Conservation (phyloP, 2,797 vertebrate species). For the Cynodonichthys magdalenae region DNA sequence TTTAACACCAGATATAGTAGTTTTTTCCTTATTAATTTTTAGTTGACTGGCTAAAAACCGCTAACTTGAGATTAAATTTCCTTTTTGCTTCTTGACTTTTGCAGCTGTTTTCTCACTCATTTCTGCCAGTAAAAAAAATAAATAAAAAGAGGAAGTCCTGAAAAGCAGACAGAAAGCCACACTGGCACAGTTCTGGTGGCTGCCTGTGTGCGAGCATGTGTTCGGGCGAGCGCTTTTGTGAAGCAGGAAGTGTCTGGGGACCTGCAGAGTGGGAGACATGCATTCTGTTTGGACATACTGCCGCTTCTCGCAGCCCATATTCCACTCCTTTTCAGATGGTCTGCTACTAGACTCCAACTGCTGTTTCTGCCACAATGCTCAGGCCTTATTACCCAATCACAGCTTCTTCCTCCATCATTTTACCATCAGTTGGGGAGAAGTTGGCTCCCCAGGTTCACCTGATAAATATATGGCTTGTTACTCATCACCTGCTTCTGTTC, state of each 20-base stretch:
- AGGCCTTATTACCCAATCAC: constrained; percentile 66
- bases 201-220: constrained; percentile 53
- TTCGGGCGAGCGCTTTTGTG: constrained; percentile 52
- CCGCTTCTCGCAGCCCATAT: constrained; percentile 66
- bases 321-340: constrained; percentile 51
- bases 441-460: constrained; percentile 41
- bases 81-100: constrained; percentile 31
- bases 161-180: constrained; percentile 33
- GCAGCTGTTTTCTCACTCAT: constrained; percentile 23
- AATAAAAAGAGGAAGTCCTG: constrained; percentile 33
- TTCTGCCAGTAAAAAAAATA: constrained; percentile 40
- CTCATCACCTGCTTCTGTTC: constrained; percentile 37
- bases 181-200: constrained; percentile 44
- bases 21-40: too few relatives aligned
- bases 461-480: constrained; percentile 36
- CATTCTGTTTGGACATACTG: constrained; percentile 83
- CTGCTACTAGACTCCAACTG: constrained; percentile 37
- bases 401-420: constrained; percentile 56
- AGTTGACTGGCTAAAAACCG: too few relatives aligned
- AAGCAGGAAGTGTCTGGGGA: constrained; percentile 73
- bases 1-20: too few relatives aligned
- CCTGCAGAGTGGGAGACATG: constrained; percentile 78
- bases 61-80: constrained; percentile 22
- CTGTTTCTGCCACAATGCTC: constrained; percentile 31
- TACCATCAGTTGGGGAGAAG: constrained; percentile 49